Percentiles rank a stretch among this genome's conserved stretches.
Conservation (phyloP, 1,140 invertebrate genomes). For the Chionoecetes opilio region DNA sequence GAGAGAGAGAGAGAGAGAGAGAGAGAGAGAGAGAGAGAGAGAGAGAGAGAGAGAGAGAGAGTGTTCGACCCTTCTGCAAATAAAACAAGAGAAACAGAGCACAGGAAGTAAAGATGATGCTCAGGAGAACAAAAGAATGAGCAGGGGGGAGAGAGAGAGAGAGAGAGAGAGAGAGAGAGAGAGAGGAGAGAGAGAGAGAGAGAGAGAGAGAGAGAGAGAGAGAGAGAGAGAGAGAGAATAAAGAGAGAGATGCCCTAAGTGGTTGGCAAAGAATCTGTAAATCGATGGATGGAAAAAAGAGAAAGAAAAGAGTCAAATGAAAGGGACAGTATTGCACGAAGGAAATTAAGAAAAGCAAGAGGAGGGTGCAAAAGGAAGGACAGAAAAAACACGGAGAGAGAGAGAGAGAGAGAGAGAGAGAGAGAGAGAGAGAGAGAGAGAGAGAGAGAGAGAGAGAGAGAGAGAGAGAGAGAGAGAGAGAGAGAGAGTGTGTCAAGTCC, state of each 20-base stretch:
- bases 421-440: slow-evolving; percentile 16
- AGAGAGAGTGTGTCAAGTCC: neutral
- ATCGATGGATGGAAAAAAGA: no score
- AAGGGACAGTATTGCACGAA: no score
- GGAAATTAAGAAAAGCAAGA: no score
- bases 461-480: slow-evolving; percentile 22
- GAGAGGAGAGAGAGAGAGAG: neutral
- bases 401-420: slow-evolving; percentile 2
- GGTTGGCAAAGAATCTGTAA: no score
- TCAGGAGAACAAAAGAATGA: neutral
- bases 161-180: neutral
- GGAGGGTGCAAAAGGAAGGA: neutral
- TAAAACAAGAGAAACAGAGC: no score
- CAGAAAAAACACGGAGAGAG: neutral
- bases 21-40: no score
- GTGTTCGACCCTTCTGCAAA: no score
- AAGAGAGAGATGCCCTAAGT: no score
- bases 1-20: no score
- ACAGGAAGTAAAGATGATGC: no score
- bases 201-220: neutral
- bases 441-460: neutral
- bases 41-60: no score
- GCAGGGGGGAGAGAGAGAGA: neutral
- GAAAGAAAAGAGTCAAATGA: no score
- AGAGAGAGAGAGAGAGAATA: neutral